Evolutionary conservation across 2,888 invertebrate genomes (phyloP).

Genomic region (Ophioninae sp.): DNA sequence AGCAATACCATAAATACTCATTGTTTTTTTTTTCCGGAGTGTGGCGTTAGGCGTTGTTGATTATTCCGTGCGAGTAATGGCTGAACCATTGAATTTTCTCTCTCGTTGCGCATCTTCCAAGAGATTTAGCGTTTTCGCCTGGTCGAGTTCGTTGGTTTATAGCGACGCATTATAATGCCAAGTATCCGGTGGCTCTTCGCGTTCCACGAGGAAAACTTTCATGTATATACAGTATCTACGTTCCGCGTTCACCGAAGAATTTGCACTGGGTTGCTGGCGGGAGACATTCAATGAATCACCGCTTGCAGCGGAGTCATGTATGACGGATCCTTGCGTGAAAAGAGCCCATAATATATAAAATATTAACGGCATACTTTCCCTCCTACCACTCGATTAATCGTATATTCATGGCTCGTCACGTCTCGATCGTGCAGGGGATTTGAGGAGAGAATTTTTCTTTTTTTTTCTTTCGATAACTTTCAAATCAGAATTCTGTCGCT

Average conservation of each 20-base stretch:
- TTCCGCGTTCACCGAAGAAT: slow-evolving; percentile 12
- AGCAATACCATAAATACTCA: not conserved
- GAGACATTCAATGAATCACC: slow-evolving; percentile 33
- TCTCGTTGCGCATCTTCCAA: slow-evolving; percentile 39
- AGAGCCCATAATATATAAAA: not conserved
- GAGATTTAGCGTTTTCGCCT: slow-evolving; percentile 40
- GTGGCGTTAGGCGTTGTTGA: slow-evolving; percentile 17
- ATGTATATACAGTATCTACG: slow-evolving; percentile 18
- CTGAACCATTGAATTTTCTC: slow-evolving; percentile 28
- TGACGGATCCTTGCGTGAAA: not conserved
- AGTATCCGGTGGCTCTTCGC: slow-evolving; percentile 33
- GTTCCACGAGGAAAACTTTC: slow-evolving; percentile 2
- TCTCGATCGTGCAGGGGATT: not conserved
- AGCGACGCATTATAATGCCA: slow-evolving; percentile 29
- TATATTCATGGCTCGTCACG: not conserved
- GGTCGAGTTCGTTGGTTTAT: slow-evolving; percentile 34
- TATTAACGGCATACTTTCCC: not conserved
- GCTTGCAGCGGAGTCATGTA: not conserved
- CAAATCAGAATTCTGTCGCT: not conserved
- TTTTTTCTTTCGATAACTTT: not conserved
- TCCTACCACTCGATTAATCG: not conserved
- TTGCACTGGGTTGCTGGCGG: not conserved
- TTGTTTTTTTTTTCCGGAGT: not conserved
- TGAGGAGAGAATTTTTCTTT: not conserved
- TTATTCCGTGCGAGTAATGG: slow-evolving; percentile 21